Evolutionary conservation across 64 coral and sea anemone genomes (phyloP), one percentile per base, ranked within the genome.

Genomic region (Hydrozoanthus tunicans): DNA sequence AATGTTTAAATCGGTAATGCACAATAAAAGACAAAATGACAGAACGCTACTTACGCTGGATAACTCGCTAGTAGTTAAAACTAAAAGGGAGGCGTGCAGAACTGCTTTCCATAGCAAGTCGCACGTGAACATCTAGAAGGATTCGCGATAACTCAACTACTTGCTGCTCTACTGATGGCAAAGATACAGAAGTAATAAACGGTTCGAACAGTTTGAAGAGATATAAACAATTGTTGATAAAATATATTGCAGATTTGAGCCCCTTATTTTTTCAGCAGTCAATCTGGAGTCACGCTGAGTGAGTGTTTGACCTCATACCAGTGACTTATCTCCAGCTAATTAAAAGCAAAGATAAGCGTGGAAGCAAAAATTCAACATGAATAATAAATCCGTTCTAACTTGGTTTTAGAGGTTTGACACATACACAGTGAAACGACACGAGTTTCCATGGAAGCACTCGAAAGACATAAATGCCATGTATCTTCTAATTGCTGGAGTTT

Each of bases 301-400:
- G 8, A 53, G 59, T 64, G 4, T 82, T 82, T 82, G 80, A 82
- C 80, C 60, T 15, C 59, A 82, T 64, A 82, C 80, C 80, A 82
- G 65, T 64, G 60, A 14, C 27, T 27, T 82, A 64, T 82, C 25
- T 32, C 17, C 5, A 82, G 25, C 80, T 82, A 82, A 82, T 82
- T 82, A 82, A 82, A 65, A 82, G 56, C 4, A 53, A 53, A 62
- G 61, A 51, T 64, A 82, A 82, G 27, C 8, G 12, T 61, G 15
- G 27, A 13, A 61, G 24, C 80, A 6, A 82, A 82, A 65, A 13
- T 82, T 52, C 13, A 9, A 32, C 11, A 82, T 82, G 14, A 82
- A 64, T 82, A 82, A 82, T 82, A 82, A 8, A 82, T 52, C 79
- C 26, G 24, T 17, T 52, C 5, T 43, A 3, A 25, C 27, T 13